Conservation (phyloP, 2,797 vertebrate genomes). For the Ispidina lecontei region DNA sequence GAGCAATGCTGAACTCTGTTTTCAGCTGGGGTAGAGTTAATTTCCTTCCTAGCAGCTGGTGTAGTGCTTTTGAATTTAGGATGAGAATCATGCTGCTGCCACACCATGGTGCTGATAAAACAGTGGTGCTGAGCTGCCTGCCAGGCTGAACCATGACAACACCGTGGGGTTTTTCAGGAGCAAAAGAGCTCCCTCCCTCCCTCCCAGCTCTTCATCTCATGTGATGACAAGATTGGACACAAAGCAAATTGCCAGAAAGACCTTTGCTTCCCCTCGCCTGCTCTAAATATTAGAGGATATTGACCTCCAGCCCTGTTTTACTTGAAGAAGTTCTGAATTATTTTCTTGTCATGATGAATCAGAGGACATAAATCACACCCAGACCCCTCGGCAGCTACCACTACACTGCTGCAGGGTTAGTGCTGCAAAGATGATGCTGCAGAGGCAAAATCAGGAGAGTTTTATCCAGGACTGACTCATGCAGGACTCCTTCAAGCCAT, state of each 20-base stretch:
- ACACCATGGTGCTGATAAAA: background rate
- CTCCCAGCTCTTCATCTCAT: background rate
- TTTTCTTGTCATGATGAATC: background rate
- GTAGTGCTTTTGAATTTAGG: background rate
- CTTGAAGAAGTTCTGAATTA: constrained; percentile 26
- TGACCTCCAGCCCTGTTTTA: background rate
- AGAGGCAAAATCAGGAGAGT: background rate
- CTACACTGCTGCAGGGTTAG: background rate
- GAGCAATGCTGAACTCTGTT: background rate
- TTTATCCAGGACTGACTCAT: background rate
- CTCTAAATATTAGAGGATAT: constrained; percentile 22
- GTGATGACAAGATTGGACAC: background rate
- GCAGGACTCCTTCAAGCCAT: background rate
- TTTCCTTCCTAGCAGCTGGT: background rate
- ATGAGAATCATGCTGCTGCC: background rate
- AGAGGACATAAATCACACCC: constrained; percentile 23
- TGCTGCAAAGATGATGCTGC: background rate
- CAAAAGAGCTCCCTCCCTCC: background rate
- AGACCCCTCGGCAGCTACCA: background rate
- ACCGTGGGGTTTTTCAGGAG: background rate
- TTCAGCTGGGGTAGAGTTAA: background rate
- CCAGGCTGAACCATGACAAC: background rate
- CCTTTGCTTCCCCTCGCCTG: background rate
- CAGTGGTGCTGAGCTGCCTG: background rate
- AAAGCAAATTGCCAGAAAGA: constrained; percentile 6